Evolutionary conservation across 2,888 invertebrate genomes (phyloP).

Genomic region (Drosophila leonis): DNA sequence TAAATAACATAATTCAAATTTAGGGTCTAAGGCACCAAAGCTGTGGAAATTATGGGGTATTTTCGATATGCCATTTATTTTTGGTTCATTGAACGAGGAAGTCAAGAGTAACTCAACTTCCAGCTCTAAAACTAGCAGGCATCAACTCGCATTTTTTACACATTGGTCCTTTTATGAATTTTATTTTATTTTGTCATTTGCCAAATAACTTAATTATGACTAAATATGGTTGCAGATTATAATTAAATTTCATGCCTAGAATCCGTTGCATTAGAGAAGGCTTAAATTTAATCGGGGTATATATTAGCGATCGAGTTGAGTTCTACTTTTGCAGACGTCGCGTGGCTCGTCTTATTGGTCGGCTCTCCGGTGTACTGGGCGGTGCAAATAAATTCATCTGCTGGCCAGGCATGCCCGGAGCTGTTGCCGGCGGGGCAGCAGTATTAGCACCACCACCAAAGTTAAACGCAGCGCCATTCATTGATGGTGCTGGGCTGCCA

Average conservation of each 20-base stretch:
- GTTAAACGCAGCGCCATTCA: conserved; percentile 51
- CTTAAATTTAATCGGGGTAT: neutral
- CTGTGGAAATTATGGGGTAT: no score
- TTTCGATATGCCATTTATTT: no score
- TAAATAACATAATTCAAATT: no score
- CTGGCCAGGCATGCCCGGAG: conserved; percentile 37
- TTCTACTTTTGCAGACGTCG: conserved; percentile 77
- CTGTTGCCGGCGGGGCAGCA: conserved; percentile 19
- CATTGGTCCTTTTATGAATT: neutral
- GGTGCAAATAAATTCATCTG: conserved; percentile 63
- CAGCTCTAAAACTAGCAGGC: no score
- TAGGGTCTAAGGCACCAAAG: no score
- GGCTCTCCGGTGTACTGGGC: conserved; percentile 53
- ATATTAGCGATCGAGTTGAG: neutral
- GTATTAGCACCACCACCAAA: conserved; percentile 47
- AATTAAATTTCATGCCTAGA: neutral
- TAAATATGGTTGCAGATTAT: neutral
- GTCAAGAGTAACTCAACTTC: no score
- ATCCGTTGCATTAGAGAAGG: neutral
- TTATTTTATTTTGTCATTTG: conserved; percentile 7
- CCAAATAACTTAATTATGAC: neutral
- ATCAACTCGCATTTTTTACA: no score
- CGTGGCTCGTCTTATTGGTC: conserved; percentile 79
- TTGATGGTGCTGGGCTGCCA: conserved; percentile 31
- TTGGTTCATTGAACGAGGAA: no score